phyloP scores from a whole-genome alignment of 2,888 invertebrate genomes.

The Ligdia adustata region DNA sequence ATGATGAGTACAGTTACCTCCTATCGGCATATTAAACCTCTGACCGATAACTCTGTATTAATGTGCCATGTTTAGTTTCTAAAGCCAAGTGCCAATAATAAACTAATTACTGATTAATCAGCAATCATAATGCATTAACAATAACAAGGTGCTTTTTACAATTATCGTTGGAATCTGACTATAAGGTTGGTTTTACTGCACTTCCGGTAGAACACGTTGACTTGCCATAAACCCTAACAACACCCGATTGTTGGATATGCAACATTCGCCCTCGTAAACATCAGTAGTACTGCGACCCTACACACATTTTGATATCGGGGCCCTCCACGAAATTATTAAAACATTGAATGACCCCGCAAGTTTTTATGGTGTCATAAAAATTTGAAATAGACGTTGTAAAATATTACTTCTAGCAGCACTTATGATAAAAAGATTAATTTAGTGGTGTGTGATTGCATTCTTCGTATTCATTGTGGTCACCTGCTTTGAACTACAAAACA shows the following conservation, averaged over 20 bases:
- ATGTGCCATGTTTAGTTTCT: not conserved
- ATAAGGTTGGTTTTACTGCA: slow-evolving; percentile 67
- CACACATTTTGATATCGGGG: slow-evolving; percentile 57
- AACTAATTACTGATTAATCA: slow-evolving; percentile 63
- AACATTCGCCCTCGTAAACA: slow-evolving; percentile 66
- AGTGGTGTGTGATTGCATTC: slow-evolving; percentile 12
- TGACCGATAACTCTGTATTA: too few species aligned
- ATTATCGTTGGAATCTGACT: slow-evolving; percentile 73
- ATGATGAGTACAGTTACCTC: too few species aligned
- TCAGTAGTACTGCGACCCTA: too few species aligned
- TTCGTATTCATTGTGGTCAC: slow-evolving; percentile 1
- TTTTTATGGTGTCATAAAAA: slow-evolving; percentile 60
- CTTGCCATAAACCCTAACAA: slow-evolving; percentile 64
- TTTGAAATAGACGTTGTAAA: slow-evolving; percentile 46
- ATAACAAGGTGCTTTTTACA: slow-evolving; percentile 78
- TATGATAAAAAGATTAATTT: slow-evolving; percentile 45
- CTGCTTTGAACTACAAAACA: too few species aligned
- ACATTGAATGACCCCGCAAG: slow-evolving; percentile 57
- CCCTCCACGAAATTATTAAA: slow-evolving; percentile 55
- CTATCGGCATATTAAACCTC: too few species aligned
- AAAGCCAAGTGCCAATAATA: slow-evolving; percentile 33
- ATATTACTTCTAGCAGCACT: slow-evolving; percentile 40
- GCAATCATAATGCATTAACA: slow-evolving; percentile 75
- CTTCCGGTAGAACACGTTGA: slow-evolving; percentile 70
- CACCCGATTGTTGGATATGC: slow-evolving; percentile 54